Percentiles rank a stretch among this genome's conserved stretches.
phyloP scores from a whole-genome alignment of 2,888 invertebrate species.

The Amaurobius ferox region DNA sequence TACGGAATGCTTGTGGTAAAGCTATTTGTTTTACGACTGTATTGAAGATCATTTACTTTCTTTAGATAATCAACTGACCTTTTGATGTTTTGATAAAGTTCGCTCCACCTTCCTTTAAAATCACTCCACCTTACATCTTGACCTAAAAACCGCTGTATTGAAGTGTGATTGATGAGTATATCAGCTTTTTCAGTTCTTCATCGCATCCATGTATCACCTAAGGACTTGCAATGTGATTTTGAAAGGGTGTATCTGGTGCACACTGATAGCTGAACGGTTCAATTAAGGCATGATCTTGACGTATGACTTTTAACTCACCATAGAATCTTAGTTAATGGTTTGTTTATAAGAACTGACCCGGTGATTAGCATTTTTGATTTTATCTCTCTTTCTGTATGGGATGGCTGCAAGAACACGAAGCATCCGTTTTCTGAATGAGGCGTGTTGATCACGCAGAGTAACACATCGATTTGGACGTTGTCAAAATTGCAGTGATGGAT shows the following conservation, averaged over 20 bases:
- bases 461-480: no score
- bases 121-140: neutral
- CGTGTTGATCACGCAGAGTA: no score
- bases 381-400: no score
- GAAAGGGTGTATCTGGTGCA: neutral
- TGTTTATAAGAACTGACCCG: neutral
- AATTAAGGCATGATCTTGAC: neutral
- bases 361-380: no score
- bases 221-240: neutral
- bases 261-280: neutral
- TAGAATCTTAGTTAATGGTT: neutral
- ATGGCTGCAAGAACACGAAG: no score
- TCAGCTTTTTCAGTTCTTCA: neutral
- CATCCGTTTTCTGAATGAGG: no score
- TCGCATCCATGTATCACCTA: no score
- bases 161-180: neutral
- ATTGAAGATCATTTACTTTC: no score
- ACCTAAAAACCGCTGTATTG: constrained; percentile 1
- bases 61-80: neutral
- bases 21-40: no score
- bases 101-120: neutral
- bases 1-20: no score
- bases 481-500: no score
- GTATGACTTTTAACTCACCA: neutral
- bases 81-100: neutral